These are phyloP conservation scores for Armadillidium nasatum DNA, from an alignment of 1,140 invertebrate species.

Conservation along the genomic window DNA sequence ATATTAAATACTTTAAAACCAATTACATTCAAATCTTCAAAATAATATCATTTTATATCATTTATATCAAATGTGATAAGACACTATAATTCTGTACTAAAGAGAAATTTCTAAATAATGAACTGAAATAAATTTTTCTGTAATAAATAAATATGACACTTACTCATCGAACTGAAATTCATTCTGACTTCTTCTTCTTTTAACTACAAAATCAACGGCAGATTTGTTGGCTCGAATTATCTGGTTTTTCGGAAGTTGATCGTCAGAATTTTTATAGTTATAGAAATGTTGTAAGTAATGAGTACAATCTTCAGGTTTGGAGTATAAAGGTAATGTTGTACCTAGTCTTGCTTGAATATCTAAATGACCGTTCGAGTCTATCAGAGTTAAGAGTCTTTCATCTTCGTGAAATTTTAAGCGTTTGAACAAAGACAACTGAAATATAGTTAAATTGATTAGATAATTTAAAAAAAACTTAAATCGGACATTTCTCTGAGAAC, in stretches of 20 bases:
- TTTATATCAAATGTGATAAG: no score
- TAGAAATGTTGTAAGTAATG: conserved; percentile 33
- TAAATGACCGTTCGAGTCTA: conserved; percentile 19
- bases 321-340: conserved; percentile 12
- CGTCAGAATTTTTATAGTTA: conserved; percentile 2
- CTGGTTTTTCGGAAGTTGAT: not conserved
- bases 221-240: not conserved
- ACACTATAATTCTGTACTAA: no score
- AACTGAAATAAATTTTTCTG: no score
- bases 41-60: no score
- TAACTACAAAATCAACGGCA: not conserved
- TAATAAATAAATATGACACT: not conserved
- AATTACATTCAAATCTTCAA: no score
- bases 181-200: not conserved
- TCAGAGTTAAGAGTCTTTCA: conserved; percentile 24
- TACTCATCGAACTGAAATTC: conserved; percentile 8
- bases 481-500: no score
- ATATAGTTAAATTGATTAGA: not conserved
- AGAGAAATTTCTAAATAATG: no score
- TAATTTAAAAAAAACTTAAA: not conserved
- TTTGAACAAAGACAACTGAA: conserved; percentile 34
- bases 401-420: conserved; percentile 31
- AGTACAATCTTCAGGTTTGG: conserved; percentile 37
- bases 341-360: conserved; percentile 26
- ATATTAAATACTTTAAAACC: no score